Evolutionary conservation across 2,113 vertebrate genomes (phyloP), one percentile per base, ranked within the genome.

Genomic region (Saguinus imperator): DNA sequence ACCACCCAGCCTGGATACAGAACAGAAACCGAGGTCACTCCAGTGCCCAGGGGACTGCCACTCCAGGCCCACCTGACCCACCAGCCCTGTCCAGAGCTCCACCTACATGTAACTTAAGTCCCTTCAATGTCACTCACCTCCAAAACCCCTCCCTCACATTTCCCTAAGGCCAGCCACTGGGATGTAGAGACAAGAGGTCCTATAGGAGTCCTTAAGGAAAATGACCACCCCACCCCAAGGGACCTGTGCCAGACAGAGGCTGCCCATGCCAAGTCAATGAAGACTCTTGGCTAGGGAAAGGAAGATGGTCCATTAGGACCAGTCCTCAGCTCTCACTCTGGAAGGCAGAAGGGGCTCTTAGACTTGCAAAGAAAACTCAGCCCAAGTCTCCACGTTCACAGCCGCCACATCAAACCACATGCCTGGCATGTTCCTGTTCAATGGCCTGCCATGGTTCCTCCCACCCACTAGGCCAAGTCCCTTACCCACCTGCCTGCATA

Each of bases 21-120:
- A 87, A 35, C 85, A 84, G 50, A 50, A 72, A 73, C 85, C 2
- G 0, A 90, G 64, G 70, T 58, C 91, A 84, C 18, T 45, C 40
- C 87, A 97, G 92, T 90, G 52, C 64, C 64, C 87, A 25, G 50
- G 11, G 87, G 80, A 97, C 96, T 90, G 96, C 48, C 80, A 66
- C 92, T 91, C 82, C 79, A 45, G 48, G 64, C 48, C 76, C 55
- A 58, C 79, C 61, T 80, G 40, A 13, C 89, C 52, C 35, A 1
- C 40, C 6, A 37, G 48, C 35, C 61, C 52, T 50, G 37, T 25
- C 35, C 70, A 50, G 73, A 81, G 79, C 84, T 72, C 79, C 13
- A n/a, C 61, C 27, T 16, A 12, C 37, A 29, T n/a, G 64, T 9
- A 61, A 72, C 45, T 50, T 16, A n/a, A 61, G 66, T n/a, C 21